Conservation (phyloP, 2,888 invertebrate species). For the Hypena proboscidalis region DNA sequence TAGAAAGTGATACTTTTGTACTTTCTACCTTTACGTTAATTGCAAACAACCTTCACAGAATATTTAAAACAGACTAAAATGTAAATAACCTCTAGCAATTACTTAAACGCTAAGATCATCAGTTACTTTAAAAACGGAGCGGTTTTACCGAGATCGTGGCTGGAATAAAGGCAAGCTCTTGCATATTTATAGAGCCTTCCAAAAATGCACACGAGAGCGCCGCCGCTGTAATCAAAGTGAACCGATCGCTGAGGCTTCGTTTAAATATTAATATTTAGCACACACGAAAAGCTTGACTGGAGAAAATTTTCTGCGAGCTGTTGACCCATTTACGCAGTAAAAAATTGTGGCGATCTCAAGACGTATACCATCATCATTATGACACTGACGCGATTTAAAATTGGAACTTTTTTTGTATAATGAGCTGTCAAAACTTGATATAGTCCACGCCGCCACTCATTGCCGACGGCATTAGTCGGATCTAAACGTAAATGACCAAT, state of each 20-base stretch:
- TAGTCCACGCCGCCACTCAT: too few species aligned
- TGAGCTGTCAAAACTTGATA: too few species aligned
- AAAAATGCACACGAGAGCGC: constrained; percentile 53
- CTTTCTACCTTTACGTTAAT: too few species aligned
- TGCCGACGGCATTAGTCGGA: too few species aligned
- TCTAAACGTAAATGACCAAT: too few species aligned
- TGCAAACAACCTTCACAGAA: too few species aligned
- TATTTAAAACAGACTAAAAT: too few species aligned
- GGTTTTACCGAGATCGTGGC: constrained; percentile 28
- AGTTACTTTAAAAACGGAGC: constrained; percentile 36
- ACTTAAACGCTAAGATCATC: constrained; percentile 10
- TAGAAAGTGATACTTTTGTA: too few species aligned
- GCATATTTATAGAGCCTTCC: constrained; percentile 62
- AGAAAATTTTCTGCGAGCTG: constrained; percentile 10
- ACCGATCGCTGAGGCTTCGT: constrained; percentile 40
- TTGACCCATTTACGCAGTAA: not conserved
- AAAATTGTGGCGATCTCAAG: not conserved
- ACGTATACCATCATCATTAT: too few species aligned
- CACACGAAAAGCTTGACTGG: constrained; percentile 2
- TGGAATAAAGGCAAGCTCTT: constrained; percentile 42
- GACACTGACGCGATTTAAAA: too few species aligned
- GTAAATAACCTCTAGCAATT: too few species aligned
- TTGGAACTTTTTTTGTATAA: too few species aligned
- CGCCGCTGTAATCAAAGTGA: constrained; percentile 47
- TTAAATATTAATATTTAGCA: constrained; percentile 47